phyloP scores from a whole-genome alignment of 2,888 invertebrate genomes.

The Nomada fabriciana region DNA sequence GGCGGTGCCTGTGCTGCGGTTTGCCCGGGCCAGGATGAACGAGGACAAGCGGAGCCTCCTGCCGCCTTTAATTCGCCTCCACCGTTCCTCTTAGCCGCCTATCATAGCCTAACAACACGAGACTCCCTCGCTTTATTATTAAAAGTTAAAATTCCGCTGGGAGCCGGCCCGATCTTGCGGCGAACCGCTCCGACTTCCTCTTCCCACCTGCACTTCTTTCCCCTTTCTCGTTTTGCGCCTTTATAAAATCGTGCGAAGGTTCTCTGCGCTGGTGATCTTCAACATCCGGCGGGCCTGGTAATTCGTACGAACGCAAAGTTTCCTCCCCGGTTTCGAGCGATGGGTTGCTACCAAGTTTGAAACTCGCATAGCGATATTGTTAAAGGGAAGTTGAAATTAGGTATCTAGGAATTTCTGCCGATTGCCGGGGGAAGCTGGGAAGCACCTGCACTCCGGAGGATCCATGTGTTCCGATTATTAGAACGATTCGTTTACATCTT shows the following conservation, averaged over 20 bases:
- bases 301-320: conserved; percentile 2
- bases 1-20: conserved; percentile 83
- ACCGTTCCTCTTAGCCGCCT: conserved; percentile 45
- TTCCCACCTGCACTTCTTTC: conserved; percentile 23
- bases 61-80: conserved; percentile 71
- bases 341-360: conserved; percentile 5
- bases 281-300: conserved; percentile 22
- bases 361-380: background rate
- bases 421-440: too few species aligned
- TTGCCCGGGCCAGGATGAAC: conserved; percentile 61
- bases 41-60: conserved; percentile 53
- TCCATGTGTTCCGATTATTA: too few species aligned
- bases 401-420: background rate
- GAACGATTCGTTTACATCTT: too few species aligned
- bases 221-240: conserved; percentile 21
- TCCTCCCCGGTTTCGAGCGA: conserved; percentile 35
- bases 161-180: conserved; percentile 75
- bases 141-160: conserved; percentile 81
- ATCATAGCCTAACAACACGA: conserved; percentile 79
- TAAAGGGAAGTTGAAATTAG: background rate
- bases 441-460: too few species aligned
- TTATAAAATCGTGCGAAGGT: conserved; percentile 70
- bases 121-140: conserved; percentile 83
- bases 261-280: conserved; percentile 50
- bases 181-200: conserved; percentile 47